phyloP scores from a whole-genome alignment of 2,113 vertebrate species.

The Cyanistes caeruleus region DNA sequence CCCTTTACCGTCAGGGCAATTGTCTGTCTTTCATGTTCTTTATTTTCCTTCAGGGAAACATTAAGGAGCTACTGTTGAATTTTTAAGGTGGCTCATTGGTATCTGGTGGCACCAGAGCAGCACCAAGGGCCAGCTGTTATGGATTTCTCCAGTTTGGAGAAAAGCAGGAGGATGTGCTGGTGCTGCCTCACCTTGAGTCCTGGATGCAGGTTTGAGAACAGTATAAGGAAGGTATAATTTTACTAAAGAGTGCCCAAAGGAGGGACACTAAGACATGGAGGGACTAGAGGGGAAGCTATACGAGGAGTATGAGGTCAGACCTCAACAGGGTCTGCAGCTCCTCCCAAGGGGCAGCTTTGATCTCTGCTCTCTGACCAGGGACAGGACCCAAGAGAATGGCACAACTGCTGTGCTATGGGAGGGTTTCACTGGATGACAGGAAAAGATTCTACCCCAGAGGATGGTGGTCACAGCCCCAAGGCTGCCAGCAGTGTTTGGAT shows the following conservation, averaged over 20 bases:
- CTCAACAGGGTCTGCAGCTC: background rate
- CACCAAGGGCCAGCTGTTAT: background rate
- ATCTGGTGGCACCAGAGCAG: background rate
- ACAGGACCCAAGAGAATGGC: background rate
- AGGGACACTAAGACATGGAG: background rate
- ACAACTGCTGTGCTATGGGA: background rate
- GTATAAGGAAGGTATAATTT: background rate
- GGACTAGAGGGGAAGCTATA: background rate
- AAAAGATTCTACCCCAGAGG: background rate
- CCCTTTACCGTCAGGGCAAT: background rate
- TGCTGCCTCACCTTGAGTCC: background rate
- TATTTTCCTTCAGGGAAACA: background rate
- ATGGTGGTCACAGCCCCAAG: background rate
- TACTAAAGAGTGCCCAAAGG: too few relatives aligned
- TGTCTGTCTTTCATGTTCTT: background rate
- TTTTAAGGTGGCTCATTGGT: background rate
- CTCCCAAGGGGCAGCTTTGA: background rate
- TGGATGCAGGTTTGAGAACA: background rate
- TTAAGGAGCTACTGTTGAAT: background rate
- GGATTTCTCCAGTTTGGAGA: background rate
- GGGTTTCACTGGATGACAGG: background rate
- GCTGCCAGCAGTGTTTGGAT: rapidly evolving
- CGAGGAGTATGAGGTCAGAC: background rate
- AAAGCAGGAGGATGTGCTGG: background rate
- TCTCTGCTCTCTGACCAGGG: background rate